Conservation (phyloP, 1,140 invertebrate genomes). For the Drosophila saltans region DNA sequence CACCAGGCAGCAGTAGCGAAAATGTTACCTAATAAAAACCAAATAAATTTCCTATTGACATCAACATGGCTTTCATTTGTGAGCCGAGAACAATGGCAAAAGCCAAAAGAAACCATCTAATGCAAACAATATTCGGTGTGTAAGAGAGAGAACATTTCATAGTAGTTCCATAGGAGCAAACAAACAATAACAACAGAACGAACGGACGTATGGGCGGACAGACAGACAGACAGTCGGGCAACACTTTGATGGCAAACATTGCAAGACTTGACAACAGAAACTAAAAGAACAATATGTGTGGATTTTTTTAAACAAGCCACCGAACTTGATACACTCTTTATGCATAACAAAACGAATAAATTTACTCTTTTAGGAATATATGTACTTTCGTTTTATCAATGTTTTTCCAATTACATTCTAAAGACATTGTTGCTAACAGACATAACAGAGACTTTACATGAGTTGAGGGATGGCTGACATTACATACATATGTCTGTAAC, state of each 20-base stretch:
- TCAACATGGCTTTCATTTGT: conserved; percentile 48
- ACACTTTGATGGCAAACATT: conserved; percentile 54
- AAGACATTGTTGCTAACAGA: too few relatives aligned
- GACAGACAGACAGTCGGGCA: conserved; percentile 9
- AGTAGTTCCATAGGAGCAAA: conserved; percentile 40
- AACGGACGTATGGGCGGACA: too few relatives aligned
- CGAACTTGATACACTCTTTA: not conserved
- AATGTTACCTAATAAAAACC: conserved; percentile 21
- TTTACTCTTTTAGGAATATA: too few relatives aligned
- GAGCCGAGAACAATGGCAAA: conserved; percentile 48
- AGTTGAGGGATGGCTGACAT: too few relatives aligned
- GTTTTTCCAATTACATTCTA: too few relatives aligned
- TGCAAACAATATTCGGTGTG: conserved; percentile 64
- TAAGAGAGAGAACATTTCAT: conserved; percentile 51
- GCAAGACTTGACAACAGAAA: conserved; percentile 23
- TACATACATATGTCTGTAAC: too few relatives aligned
- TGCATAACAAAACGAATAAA: too few relatives aligned
- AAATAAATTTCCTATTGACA: conserved; percentile 18
- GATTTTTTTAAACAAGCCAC: not conserved
- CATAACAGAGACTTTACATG: too few relatives aligned
- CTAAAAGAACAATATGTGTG: not conserved
- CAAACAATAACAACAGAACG: conserved; percentile 28
- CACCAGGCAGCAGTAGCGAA: conserved; percentile 15
- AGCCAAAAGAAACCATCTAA: conserved; percentile 38
- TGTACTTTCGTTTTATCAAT: too few relatives aligned